Evolutionary conservation across 2,113 vertebrate species (phyloP).

Genomic region (Montifringilla adamsi): DNA sequence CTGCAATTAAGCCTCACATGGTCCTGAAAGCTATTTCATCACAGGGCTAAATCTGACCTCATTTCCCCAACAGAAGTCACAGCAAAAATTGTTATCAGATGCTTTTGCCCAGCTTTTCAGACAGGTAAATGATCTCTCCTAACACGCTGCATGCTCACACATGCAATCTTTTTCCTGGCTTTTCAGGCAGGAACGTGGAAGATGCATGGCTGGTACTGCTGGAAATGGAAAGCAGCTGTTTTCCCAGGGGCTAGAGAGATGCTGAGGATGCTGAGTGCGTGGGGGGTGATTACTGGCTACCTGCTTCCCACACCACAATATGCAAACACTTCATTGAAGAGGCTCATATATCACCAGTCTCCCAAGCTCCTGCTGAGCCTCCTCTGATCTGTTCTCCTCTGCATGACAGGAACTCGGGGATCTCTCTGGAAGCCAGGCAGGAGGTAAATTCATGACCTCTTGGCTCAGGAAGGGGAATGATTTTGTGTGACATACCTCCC

Average conservation of each 20-base stretch:
- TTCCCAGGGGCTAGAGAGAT: background rate
- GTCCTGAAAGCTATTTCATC: background rate
- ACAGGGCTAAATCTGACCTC: background rate
- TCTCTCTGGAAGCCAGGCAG: background rate
- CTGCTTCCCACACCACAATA: background rate
- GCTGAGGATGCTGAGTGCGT: background rate
- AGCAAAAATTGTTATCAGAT: background rate
- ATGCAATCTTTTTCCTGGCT: background rate
- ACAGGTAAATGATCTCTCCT: background rate
- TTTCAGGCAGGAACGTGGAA: background rate
- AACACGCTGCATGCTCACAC: accelerated
- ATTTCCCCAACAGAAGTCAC: background rate
- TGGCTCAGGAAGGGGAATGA: background rate
- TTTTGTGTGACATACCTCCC: background rate
- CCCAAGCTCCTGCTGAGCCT: background rate
- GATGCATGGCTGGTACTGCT: background rate
- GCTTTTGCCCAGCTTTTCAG: background rate
- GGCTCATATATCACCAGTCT: background rate
- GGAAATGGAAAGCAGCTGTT: background rate
- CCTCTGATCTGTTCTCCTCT: background rate
- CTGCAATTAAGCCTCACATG: background rate
- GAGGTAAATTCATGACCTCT: background rate
- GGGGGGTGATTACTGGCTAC: background rate
- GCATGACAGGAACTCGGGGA: background rate
- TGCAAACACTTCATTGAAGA: background rate